Conservation (phyloP, 2,888 invertebrate genomes). For the Tubiluchus corallicola region DNA sequence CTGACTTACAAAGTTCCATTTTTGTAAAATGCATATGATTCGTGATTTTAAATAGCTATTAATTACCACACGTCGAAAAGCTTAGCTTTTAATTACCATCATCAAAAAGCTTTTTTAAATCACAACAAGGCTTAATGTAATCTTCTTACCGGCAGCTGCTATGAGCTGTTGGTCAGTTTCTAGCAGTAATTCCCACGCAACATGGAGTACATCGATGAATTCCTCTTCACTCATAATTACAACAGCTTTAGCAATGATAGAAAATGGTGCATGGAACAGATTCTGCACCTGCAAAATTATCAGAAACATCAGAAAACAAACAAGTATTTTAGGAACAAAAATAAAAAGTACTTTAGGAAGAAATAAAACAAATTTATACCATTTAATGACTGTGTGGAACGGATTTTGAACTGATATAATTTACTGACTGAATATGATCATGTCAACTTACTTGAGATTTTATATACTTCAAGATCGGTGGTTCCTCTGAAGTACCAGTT, state of each 20-base stretch:
- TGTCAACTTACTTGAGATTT: conserved; percentile 39
- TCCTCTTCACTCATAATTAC: conserved; percentile 64
- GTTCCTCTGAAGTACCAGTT: conserved; percentile 32
- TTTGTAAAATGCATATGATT: no score
- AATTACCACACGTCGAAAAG: no score
- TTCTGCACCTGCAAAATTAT: conserved; percentile 50
- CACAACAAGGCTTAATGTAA: no score
- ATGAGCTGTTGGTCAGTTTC: conserved; percentile 54
- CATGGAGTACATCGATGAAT: conserved; percentile 66
- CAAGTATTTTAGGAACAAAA: conserved; percentile 5
- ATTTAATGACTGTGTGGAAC: no score
- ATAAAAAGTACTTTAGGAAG: not conserved
- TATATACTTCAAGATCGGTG: conserved; percentile 55
- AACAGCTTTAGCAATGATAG: conserved; percentile 69
- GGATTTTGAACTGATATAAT: no score
- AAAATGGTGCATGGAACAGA: conserved; percentile 71
- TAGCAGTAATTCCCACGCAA: conserved; percentile 83
- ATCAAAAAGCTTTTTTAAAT: no score
- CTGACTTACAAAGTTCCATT: no score
- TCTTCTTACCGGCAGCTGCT: conserved; percentile 30
- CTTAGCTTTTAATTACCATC: no score
- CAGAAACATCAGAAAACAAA: not conserved
- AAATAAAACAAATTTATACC: no score
- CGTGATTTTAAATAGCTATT: no score
- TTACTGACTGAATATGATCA: not conserved